phyloP scores from a whole-genome alignment of 2,797 vertebrate genomes.

The Urophycis tenuis region DNA sequence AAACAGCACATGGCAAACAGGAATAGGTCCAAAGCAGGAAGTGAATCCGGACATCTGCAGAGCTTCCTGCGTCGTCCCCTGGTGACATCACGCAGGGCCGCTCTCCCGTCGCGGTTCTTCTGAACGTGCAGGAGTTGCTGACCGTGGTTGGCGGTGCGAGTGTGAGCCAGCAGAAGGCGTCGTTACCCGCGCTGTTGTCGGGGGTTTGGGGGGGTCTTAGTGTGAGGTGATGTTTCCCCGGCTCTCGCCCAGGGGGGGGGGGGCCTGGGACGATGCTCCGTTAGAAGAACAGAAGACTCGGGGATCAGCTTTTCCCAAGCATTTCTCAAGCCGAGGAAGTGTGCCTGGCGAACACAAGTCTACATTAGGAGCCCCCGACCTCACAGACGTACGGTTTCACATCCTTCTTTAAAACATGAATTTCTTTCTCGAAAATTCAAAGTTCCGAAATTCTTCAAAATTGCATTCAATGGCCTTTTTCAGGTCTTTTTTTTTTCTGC shows the following conservation, averaged over 20 bases:
- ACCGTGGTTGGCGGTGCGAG: background rate
- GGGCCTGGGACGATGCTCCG: background rate
- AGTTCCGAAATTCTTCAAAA: too few relatives aligned
- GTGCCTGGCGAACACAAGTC: background rate
- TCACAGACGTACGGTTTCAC: too few relatives aligned
- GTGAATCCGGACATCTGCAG: background rate
- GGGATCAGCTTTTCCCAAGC: background rate
- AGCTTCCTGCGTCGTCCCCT: background rate
- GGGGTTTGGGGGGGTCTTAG: background rate
- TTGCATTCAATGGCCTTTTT: too few relatives aligned
- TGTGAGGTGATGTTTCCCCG: background rate
- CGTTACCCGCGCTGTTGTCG: background rate
- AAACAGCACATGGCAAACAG: background rate
- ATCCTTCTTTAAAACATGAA: too few relatives aligned
- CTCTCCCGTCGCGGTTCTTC: too few relatives aligned
- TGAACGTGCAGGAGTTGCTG: too few relatives aligned
- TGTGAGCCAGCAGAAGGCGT: background rate
- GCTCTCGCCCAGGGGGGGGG: background rate
- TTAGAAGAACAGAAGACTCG: background rate
- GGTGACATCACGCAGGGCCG: background rate
- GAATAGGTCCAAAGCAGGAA: background rate
- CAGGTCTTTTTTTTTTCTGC: background rate
- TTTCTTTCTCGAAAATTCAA: too few relatives aligned
- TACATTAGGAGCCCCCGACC: background rate
- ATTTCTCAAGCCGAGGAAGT: background rate